Evolutionary conservation across 2,797 vertebrate genomes (phyloP).

Genomic region (Gorsachius magnificus): DNA sequence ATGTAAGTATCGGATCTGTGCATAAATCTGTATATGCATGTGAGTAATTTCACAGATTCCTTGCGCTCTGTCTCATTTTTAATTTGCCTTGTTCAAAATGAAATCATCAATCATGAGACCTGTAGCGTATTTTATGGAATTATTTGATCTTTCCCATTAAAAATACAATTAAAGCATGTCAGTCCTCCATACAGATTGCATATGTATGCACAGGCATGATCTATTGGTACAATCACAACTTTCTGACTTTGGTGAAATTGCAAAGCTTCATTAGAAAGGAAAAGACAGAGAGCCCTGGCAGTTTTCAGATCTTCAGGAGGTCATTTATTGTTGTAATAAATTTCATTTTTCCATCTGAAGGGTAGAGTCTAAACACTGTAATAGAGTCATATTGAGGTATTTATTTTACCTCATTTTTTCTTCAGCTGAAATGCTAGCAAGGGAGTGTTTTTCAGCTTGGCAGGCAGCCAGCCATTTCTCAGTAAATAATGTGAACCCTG

Average conservation of each 20-base stretch:
- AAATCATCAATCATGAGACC: constrained; percentile 25
- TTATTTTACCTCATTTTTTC: constrained; percentile 30
- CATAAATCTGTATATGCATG: background rate
- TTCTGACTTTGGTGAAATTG: constrained; percentile 41
- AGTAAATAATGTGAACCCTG: constrained; percentile 40
- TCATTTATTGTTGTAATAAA: constrained; percentile 31
- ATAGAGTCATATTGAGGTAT: constrained; percentile 23
- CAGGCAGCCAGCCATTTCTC: constrained; percentile 26
- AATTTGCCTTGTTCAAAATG: constrained; percentile 17
- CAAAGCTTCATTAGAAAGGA: background rate
- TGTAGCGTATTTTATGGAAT: background rate
- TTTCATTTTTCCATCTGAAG: constrained; percentile 23
- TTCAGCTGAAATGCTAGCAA: constrained; percentile 28
- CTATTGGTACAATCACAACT: constrained; percentile 33
- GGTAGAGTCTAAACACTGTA: constrained; percentile 10
- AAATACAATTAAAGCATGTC: constrained; percentile 42
- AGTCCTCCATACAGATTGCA: background rate
- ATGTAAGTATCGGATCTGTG: background rate
- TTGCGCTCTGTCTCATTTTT: background rate
- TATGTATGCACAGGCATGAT: constrained; percentile 10
- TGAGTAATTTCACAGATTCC: constrained; percentile 1
- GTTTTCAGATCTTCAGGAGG: background rate
- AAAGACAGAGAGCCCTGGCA: background rate
- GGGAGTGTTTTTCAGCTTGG: constrained; percentile 34
- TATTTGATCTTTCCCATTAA: constrained; percentile 27